Evolutionary conservation across 1,140 invertebrate genomes (phyloP), one percentile per base, ranked within the genome.

Genomic region (Eciton burchellii): DNA sequence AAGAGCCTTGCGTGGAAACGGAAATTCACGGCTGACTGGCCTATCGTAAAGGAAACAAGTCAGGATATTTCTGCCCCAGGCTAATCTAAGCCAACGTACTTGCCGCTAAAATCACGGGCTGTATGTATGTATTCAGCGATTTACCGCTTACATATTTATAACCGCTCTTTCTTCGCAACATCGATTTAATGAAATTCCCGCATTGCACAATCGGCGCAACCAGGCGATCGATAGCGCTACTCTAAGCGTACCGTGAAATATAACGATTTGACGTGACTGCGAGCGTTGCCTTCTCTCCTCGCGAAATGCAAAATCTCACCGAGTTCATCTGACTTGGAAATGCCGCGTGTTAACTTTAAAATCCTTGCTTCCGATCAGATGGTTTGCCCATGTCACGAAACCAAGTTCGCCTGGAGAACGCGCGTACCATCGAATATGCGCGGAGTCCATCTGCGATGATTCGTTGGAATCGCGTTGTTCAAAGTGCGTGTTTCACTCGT

Each of bases 101-200:
- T 4, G 63, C 49, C 49, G 49, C 56, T 79, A 77, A 68, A 68
- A 54, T 29, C 49, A 35, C 24, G 43, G 21, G 6, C 35, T 68
- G 63, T 79, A 56, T 70, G 63, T 79, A 56, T 70, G 56, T 68
- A 63, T 68, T 26, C 24, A 49, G 14, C 49, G 52, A 56, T 79
- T 57, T 79, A 45, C 24, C 49, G 41, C 63, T 70, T 57, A 79
- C 52, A 79, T 79, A 79, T 79, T 79, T 79, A 79, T 79, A 70
- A 70, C 74, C 24, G 19, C 52, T 56, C 35, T n/a, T n/a, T n/a
- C 49, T 70, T 26, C 56, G 35, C 52, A 29, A 4, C 41, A 70
- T 79, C 63, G 74, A 68, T 79, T 79, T 79, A 79, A 79, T 79
- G 63, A 79, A 79, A 79, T 79, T 70, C 35, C 49, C 35, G 29